Evolutionary conservation across 2,113 vertebrate species (phyloP), one percentile per base, ranked within the genome.

Genomic region (Mastomys coucha): DNA sequence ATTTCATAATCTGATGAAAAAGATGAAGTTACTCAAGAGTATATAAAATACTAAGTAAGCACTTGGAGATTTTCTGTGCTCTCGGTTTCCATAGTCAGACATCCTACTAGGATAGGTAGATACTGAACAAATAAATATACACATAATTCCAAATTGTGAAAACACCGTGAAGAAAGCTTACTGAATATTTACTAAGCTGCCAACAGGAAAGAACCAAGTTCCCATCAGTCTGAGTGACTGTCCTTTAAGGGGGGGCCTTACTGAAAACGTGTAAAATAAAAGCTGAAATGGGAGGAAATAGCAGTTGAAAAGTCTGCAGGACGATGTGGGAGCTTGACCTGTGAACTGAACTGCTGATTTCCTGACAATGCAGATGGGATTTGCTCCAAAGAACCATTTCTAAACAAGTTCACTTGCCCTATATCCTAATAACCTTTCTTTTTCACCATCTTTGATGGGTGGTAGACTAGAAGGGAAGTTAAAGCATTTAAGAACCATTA

Each of bases 231-330:
- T 95, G 77, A 13, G 7, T 95, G 11, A 85, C 28, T 16, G 36
- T 12, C 2, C 81, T 65, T 67, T 80, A n/a, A 88, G 72, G n/a
- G 42, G 84, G 26, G 63, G 89, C 82, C 36, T 90, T 73, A 56
- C 16, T 65, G 26, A 69, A 67, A 85, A 77, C 51, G 70, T 63
- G 24, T 88, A 39, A 78, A 91, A 88, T 97, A 88, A 16, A 88
- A 51, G 45, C n/a, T 73, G 45, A 73, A 51, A 75, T 93, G 53
- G 85, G 33, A 88, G 84, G 42, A 75, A 96, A 77, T 19, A 84
- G 42, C 9, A 88, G 39, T 39, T 93, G 20, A 39, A 78, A 58
- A 88, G 36, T 80, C 70, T 89, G 14, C 33, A 80, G 60, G 63
- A 7, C 75, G 49, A 78, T 42, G 58, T 73, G 67, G 69, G 69